Conservation (phyloP, 2,113 vertebrate species). For the Mionectes macconnelli region DNA sequence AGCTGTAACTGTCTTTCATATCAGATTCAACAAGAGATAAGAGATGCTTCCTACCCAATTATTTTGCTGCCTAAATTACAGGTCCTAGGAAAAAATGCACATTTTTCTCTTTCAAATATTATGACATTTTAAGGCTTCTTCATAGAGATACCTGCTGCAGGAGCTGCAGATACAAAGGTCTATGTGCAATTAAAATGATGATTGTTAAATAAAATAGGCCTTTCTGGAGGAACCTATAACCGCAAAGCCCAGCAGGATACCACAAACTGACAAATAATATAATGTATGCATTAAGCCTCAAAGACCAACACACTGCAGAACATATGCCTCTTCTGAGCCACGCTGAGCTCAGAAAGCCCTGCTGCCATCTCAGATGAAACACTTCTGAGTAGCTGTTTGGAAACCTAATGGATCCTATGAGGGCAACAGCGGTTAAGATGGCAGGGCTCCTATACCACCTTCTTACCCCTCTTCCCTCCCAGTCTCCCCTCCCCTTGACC, state of each 20-base stretch:
- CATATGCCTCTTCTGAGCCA: neutral
- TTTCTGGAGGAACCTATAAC: neutral
- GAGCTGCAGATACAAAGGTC: neutral
- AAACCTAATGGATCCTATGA: neutral
- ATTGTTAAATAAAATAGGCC: neutral
- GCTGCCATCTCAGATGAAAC: neutral
- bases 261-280: neutral
- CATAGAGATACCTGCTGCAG: neutral
- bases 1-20: conserved; percentile 44
- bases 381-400: neutral
- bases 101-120: conserved; percentile 40
- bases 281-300: neutral
- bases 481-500: neutral
- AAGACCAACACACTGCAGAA: neutral
- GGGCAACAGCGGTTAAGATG: neutral
- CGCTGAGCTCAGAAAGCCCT: neutral
- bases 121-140: conserved; percentile 10
- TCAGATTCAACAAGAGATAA: neutral
- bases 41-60: conserved; percentile 20
- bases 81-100: neutral
- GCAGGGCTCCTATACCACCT: neutral
- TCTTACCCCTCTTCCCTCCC: neutral
- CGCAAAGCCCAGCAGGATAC: neutral
- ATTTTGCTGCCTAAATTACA: conserved; percentile 49
- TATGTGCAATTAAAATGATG: neutral